phyloP scores from a whole-genome alignment of 2,797 vertebrate genomes.

The Poecilia velifera region DNA sequence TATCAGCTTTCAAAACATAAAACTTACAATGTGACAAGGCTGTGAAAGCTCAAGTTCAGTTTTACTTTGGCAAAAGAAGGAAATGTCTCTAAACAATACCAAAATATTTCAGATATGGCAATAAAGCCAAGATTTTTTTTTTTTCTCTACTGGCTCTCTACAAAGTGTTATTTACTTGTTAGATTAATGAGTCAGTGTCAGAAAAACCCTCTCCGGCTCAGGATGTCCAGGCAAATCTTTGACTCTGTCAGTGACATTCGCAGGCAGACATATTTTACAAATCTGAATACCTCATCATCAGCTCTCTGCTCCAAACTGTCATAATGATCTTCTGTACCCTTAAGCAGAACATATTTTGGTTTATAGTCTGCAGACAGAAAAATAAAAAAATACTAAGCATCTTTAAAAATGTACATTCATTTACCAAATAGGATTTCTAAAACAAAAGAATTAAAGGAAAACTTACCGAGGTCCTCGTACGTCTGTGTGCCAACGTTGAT shows the following conservation, averaged over 20 bases:
- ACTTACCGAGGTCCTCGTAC: background rate
- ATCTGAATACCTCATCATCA: slow-evolving; percentile 10
- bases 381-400: slow-evolving; percentile 12
- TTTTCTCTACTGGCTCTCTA: slow-evolving; percentile 10
- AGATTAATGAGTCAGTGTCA: slow-evolving; percentile 30
- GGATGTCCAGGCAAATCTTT: slow-evolving; percentile 14
- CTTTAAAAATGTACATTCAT: background rate
- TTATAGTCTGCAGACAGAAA: slow-evolving; percentile 27
- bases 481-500: slow-evolving; percentile 21
- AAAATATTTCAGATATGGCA: slow-evolving; percentile 23
- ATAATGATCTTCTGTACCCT: background rate
- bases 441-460: background rate
- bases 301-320: slow-evolving; percentile 18
- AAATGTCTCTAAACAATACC: slow-evolving; percentile 33
- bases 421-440: background rate
- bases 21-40: slow-evolving; percentile 60
- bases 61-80: slow-evolving; percentile 30
- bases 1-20: slow-evolving; percentile 66
- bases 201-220: slow-evolving; percentile 20
- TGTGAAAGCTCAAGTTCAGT: slow-evolving; percentile 40
- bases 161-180: slow-evolving; percentile 41
- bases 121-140: slow-evolving; percentile 18
- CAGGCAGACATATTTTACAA: slow-evolving; percentile 10
- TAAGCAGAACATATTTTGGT: slow-evolving; percentile 10
- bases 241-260: slow-evolving; percentile 41